Conservation (phyloP, 1,140 invertebrate genomes). For the Scaptomyza hsui region DNA sequence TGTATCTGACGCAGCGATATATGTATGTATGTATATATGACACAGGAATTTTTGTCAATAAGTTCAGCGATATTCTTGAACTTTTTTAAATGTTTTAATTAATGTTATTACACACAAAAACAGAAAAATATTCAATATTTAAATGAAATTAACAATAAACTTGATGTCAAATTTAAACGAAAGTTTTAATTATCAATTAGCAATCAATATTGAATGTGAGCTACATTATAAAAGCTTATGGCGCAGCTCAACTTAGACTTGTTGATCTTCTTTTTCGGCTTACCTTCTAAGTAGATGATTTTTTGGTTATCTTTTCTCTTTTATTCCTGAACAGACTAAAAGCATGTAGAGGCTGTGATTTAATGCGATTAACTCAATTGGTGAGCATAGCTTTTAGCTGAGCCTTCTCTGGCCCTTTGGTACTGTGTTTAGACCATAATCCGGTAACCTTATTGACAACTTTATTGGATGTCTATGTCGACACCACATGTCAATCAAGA, state of each 20-base stretch:
- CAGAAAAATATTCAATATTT: slow-evolving; percentile 61
- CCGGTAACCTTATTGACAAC: slow-evolving; percentile 60
- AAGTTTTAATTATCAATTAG: background rate
- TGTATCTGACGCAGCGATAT: slow-evolving; percentile 6
- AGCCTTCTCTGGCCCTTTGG: background rate
- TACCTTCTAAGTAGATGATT: background rate
- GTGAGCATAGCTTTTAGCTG: slow-evolving; percentile 7
- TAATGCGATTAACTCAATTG: slow-evolving; percentile 76
- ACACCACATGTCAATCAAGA: slow-evolving; percentile 55
- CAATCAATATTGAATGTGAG: background rate
- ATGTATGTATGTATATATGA: slow-evolving; percentile 34
- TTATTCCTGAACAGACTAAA: background rate
- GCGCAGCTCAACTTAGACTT: too few species aligned
- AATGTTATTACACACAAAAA: slow-evolving; percentile 54
- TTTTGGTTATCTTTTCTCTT: background rate
- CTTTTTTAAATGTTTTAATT: slow-evolving; percentile 53
- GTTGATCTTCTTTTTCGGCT: too few species aligned
- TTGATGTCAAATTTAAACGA: slow-evolving; percentile 62
- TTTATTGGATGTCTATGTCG: slow-evolving; percentile 49
- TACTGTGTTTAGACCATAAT: slow-evolving; percentile 48
- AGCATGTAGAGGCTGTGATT: slow-evolving; percentile 39
- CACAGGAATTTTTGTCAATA: slow-evolving; percentile 27
- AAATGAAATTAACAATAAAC: slow-evolving; percentile 70
- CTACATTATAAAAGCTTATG: background rate
- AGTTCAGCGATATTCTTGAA: slow-evolving; percentile 37